Evolutionary conservation across 1,140 invertebrate species (phyloP).

Genomic region (Zaprionus gabonicus): DNA sequence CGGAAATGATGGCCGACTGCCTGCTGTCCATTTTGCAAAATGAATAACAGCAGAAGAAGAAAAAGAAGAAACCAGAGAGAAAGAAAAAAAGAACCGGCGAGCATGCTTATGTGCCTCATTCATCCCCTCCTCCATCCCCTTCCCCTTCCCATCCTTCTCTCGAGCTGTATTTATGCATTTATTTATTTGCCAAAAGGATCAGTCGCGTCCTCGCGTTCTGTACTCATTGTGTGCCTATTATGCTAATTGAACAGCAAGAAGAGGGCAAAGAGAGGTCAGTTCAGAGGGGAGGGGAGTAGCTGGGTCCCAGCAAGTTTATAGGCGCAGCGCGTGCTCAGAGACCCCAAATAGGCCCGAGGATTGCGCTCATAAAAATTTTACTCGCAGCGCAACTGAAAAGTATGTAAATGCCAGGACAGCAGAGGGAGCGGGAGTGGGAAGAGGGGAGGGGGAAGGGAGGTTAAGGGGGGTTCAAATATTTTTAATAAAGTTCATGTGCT

Average conservation of each 20-base stretch:
- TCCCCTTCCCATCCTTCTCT: neutral
- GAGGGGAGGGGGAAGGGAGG: too few species aligned
- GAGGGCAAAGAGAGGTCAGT: neutral
- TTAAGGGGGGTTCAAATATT: constrained; percentile 64
- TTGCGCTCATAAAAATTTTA: constrained; percentile 73
- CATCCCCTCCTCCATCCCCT: too few species aligned
- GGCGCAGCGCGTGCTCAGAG: constrained; percentile 67
- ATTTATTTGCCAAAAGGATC: constrained; percentile 83
- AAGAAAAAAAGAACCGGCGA: neutral
- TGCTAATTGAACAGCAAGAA: constrained; percentile 84
- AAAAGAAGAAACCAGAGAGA: constrained; percentile 1
- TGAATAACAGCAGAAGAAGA: constrained; percentile 40
- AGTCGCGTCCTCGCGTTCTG: constrained; percentile 56
- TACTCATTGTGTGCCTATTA: constrained; percentile 73
- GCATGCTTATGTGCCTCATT: neutral
- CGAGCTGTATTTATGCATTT: constrained; percentile 73
- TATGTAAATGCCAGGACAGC: constrained; percentile 65
- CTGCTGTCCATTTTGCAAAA: constrained; percentile 74
- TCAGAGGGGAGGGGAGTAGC: too few species aligned
- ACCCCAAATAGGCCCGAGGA: constrained; percentile 37
- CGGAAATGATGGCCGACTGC: constrained; percentile 80
- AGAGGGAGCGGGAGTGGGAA: too few species aligned
- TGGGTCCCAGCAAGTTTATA: constrained; percentile 64
- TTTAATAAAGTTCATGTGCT: constrained; percentile 76
- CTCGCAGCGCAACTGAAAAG: constrained; percentile 52